Base-by-base conservation (phyloP, 1,140 invertebrate genomes). In the Zaprionus tsacasi region DNA sequence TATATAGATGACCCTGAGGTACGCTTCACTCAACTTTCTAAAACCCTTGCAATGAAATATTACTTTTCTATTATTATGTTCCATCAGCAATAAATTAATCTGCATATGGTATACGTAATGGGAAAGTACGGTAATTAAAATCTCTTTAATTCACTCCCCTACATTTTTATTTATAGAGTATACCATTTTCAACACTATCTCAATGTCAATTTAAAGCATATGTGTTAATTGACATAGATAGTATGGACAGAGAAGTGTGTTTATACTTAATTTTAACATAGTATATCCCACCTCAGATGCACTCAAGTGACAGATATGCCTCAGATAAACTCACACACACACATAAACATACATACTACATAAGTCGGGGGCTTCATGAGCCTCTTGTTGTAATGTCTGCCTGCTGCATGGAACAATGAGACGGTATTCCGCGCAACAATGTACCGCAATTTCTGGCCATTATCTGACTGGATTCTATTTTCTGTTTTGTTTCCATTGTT, bases 371-470 rank as follows among this genome's bases (percentile, higher is more conserved):
- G 11, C 21, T n/a, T 25, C 8, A n/a, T 36, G 50, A 65, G 50
- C 17, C 25, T 15, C 36, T 56, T 56, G 43, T n/a, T 25, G 10
- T n/a, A 35, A 25, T 15, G 25, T 38, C 43, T 78, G 69, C 67
- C 78, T 78, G 76, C 76, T 59, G 66, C 55, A 74, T 67, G 65
- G 72, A 67, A 86, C 78, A 86, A 85, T 70, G 66, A 68, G 58
- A 21, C 13, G 74, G 77, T 86, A 67, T 77, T 68, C 67, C 65
- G 56, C 56, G 48, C 69, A 68, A 68, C 69, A 73, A 74, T 52
- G 75, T 72, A 76, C 71, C 67, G 70, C 61, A 76, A 85, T 86
- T 68, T 64, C 55, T 60, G 82, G 61, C 65, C 76, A 88, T 88
- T 88, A 86, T 79, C 69, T 67, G 73, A 45, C 65, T 85, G 27